Evolutionary conservation across 2,797 vertebrate species (phyloP), one percentile per base, ranked within the genome.

Genomic region (Oreochromis grahami): DNA sequence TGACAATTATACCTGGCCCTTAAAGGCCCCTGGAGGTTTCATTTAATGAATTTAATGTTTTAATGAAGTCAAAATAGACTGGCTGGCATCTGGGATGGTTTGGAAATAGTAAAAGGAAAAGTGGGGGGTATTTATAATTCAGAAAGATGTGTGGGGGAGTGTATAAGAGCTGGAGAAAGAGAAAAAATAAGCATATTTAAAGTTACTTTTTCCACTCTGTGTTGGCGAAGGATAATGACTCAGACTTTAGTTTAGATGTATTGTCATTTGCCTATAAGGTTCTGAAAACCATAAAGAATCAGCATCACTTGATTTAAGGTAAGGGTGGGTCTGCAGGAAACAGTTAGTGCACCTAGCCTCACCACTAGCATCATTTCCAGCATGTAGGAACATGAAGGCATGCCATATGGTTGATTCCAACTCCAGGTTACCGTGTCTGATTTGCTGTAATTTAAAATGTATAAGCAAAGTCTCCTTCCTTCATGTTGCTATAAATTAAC

Each of bases 161-260:
- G 17, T 36, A 45, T 48, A 45, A 21, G 55, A 13, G 45, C 43
- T 74, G 26, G 43, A 74, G 24, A 19, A 45, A 29, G 43, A 74
- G 58, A 29, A 32, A 74, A 48, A 74, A 50, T 19, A 50, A 74
- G 19, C 6, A 34, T 63, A 78, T 78, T 63, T 78, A 38, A 34
- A 65, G 45, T 79, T 74, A 32, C 26, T 74, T 74, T 50, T 74
- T 74, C 21, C 58, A 5, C 55, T 60, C 32, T 60, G 26, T 60
- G 58, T 43, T 70, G 26, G 80, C 51, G 65, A 77, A 83, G 26
- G 70, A 70, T 56, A 82, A 86, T 94, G 92, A 93, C 87, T 94
- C 88, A 92, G 82, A 82, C 72, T 82, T 56, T 77, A 43, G 65
- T 81, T 78, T 7, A 63, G 45, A 90, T 79, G 85, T 81, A 80